Evolutionary conservation across 2,797 vertebrate species (phyloP), one percentile per base, ranked within the genome.

Genomic region (Dermochelys coriacea): DNA sequence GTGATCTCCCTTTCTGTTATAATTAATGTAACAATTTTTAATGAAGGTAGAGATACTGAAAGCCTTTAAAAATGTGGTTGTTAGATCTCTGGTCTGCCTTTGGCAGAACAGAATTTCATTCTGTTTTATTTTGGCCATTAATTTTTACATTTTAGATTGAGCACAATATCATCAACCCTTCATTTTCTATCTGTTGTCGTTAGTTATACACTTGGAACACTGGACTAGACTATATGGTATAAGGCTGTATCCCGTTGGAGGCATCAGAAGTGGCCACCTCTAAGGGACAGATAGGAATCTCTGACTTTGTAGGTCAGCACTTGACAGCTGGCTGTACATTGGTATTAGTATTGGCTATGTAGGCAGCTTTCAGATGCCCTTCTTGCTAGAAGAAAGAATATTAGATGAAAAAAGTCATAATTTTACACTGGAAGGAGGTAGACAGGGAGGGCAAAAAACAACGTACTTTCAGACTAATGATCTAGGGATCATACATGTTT

Each of bases 401-500:
- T 34, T 59, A 16, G 15, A 83, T n/a, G 74, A 77, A 41, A 80
- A 78, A 82, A 96, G 64, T 14, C 87, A 47, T 19, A 29, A 19
- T 95, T 94, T 95, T 91, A 47, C 61, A 49, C 0, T 31, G 57
- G 41, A 89, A 59, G 14, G 27, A 91, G 55, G 41, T 80, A 82
- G n/a, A 84, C 54, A n/a, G 37, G 25, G 84, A 91, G 8, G 41
- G 3, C 7, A 93, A 86, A 89, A 89, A 84, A 0, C 2, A 29
- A 25, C 10, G 1, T 74, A 83, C 49, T 68, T 97, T 86, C 5
- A 41, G 14, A 31, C 1, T 88, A 92, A 61, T 37, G 14, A 88
- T 84, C 88, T 94, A 88, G 51, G 93, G 91, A 91, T 18, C 86
- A 61, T 64, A 74, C 27, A 9, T 86, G 5, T 11, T 34, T 93